phyloP scores from a whole-genome alignment of 2,888 invertebrate species.

The Antitype chi region DNA sequence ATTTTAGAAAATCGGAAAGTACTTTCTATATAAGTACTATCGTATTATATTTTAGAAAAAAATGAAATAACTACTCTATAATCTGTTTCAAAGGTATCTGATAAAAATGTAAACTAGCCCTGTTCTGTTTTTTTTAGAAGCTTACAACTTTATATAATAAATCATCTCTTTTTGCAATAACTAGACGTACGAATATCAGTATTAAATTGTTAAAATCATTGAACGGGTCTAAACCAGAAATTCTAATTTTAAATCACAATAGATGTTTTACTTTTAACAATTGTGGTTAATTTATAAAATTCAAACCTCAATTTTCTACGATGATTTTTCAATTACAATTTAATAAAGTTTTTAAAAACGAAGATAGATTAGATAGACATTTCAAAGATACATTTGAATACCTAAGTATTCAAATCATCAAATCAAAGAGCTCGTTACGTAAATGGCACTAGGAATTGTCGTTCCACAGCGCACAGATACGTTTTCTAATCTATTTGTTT shows the following conservation, averaged over 20 bases:
- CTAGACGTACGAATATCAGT: neutral
- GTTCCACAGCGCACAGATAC: no score
- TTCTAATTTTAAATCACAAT: no score
- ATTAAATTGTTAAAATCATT: neutral
- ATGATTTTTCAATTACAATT: no score
- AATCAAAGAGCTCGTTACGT: neutral
- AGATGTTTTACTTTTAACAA: no score
- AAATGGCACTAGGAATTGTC: neutral
- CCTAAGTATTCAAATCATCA: no score
- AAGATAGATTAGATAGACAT: no score
- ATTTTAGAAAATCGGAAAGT: neutral
- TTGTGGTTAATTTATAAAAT: neutral
- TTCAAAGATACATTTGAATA: no score
- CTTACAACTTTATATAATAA: neutral
- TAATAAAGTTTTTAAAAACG: no score
- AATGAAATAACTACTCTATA: neutral
- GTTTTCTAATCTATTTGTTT: neutral
- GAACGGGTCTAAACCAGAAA: neutral
- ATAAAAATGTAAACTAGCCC: neutral
- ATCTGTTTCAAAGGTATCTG: neutral
- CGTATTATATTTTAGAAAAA: neutral
- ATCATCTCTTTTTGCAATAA: neutral
- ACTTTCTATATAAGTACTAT: neutral
- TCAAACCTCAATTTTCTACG: neutral
- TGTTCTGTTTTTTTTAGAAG: neutral